Evolutionary conservation across 2,797 vertebrate species (phyloP).

Genomic region (Sardinella longiceps): DNA sequence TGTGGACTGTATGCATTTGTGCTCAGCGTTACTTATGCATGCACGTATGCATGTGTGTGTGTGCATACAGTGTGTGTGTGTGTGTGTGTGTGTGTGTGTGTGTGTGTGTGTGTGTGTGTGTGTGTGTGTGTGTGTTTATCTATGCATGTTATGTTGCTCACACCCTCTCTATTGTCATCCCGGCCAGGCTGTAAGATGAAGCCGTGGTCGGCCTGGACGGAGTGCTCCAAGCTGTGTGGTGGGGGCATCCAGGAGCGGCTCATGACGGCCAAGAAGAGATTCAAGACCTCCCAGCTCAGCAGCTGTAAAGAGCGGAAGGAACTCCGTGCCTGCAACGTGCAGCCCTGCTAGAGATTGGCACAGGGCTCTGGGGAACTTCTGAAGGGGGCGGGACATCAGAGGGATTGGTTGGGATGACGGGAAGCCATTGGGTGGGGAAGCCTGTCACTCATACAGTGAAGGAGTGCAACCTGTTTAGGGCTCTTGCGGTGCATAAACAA

Average conservation of each 20-base stretch:
- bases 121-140: background rate
- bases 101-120: no score
- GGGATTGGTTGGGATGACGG: conserved; percentile 25
- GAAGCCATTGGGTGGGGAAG: conserved; percentile 29
- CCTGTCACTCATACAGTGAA: conserved; percentile 59
- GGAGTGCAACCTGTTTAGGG: conserved; percentile 72
- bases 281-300: conserved; percentile 88
- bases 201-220: conserved; percentile 95
- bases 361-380: conserved; percentile 40
- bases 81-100: no score
- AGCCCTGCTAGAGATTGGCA: conserved; percentile 85
- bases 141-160: no score
- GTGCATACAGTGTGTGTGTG: no score
- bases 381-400: conserved; percentile 46
- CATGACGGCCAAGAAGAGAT: conserved; percentile 95
- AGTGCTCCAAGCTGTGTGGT: conserved; percentile 91
- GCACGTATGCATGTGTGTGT: no score
- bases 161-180: background rate
- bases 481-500: conserved; percentile 63
- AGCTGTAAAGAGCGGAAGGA: conserved; percentile 99
- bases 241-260: conserved; percentile 96
- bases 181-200: conserved; percentile 91
- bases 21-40: no score
- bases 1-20: no score
- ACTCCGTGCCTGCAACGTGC: conserved; percentile 95